Evolutionary conservation across 2,113 vertebrate species (phyloP), one percentile per base, ranked within the genome.

Genomic region (Myodes glareolus): DNA sequence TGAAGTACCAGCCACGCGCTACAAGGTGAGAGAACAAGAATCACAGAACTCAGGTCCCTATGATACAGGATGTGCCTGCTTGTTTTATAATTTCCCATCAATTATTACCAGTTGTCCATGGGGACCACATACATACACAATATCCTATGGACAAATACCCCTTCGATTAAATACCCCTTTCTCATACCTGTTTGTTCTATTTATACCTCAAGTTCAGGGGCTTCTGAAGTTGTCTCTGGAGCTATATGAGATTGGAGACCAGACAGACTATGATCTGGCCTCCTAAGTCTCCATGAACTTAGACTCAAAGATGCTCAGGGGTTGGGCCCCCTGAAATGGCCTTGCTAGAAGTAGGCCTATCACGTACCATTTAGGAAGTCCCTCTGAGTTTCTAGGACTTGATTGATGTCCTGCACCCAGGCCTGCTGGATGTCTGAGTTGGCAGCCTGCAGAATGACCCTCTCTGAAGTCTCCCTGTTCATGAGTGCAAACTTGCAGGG

Each of bases 401-500:
- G 98, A 92, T 98, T 99, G 97, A 99, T 99, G 98, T 99, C 99
- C 92, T 99, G 98, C 75, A 99, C 98, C 99, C 99, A 99, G 97
- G 99, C 98, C 98, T 99, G 99, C 0, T 99, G 99, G 97, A 99
- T 99, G 97, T 99, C 99, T 3, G 99, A 97, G 39, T 99, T 99
- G 97, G 99, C 99, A 0, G 99, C 99, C 97, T 99, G 99, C 81
- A 99, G 98, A 85, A 99, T 99, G 88, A 99, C 99, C 19, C 99
- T 98, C 63, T 99, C 99, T 0, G 99, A 99, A 3, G 99, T 99
- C 55, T 99, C 99, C 4, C 99, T 99, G 96, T 99, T 99, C 92
- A 99, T 98, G 95, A 99, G 96, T 19, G 99, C 99, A 75, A 99
- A 99, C 97, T 99, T 99, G 98, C 99, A 99, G 80, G 99, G 99